Evolutionary conservation across 2,113 vertebrate genomes (phyloP).

Genomic region (Mellivora capensis): DNA sequence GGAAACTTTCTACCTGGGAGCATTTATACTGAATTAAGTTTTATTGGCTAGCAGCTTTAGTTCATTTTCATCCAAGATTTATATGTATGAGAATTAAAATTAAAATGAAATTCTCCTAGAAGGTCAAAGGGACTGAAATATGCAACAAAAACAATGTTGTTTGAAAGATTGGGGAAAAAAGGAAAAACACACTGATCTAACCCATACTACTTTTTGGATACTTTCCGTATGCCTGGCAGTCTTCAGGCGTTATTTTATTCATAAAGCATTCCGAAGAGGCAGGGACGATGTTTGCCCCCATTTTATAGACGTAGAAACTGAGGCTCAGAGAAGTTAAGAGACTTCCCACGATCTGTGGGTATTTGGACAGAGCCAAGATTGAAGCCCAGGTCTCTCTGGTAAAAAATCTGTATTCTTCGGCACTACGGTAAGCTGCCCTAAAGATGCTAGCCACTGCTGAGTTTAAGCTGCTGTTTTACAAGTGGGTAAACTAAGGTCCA

Average conservation of each 20-base stretch:
- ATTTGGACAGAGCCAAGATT: neutral
- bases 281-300: neutral
- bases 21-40: conserved; percentile 54
- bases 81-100: conserved; percentile 30
- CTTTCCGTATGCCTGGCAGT: neutral
- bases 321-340: neutral
- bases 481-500: neutral
- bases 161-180: neutral
- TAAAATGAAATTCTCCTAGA: neutral
- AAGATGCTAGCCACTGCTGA: neutral
- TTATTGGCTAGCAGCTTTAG: conserved; percentile 46
- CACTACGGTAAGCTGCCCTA: accelerated
- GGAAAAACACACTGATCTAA: neutral
- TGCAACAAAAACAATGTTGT: neutral
- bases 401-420: neutral
- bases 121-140: neutral
- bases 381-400: neutral
- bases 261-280: neutral
- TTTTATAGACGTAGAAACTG: neutral
- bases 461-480: neutral
- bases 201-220: neutral
- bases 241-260: neutral
- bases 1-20: conserved; percentile 65
- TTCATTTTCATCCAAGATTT: conserved; percentile 49
- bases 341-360: neutral